Evolutionary conservation across 2,888 invertebrate genomes (phyloP), one percentile per base, ranked within the genome.

Genomic region (Merodon equestris): DNA sequence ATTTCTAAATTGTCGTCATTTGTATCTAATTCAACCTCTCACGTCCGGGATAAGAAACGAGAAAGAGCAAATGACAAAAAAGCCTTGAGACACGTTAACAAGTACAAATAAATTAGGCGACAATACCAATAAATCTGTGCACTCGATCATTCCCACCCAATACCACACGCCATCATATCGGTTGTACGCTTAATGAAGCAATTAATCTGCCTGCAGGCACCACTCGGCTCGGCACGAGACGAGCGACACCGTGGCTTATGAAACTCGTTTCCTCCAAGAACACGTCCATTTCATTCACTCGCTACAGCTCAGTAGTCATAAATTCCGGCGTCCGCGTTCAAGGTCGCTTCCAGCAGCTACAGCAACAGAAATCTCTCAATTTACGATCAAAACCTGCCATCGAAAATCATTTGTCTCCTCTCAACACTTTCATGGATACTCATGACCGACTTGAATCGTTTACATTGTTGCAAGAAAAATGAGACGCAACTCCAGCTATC

Each of bases 401-500:
- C 75, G 70, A 70, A 70, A 70, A 40, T 40, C 77, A 61, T 67
- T 71, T 34, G 76, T 71, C 64, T 60, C 67, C 61, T 40, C 40
- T n/a, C 36, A 36, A 54, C 44, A 42, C 57, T 63, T 72, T 63
- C 72, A 15, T n/a, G n/a, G n/a, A 44, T 67, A 63, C 67, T 67
- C 40, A 40, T 57, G 66, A 67, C 48, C 67, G 60, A 77, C 73
- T 73, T 47, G 38, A 58, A 36, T 73, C 73, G 67, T 77, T 77
- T 63, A 77, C 77, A 77, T 73, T 67, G 72, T 73, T 67, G 73
- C 57, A 77, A 72, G 61, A 77, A 47, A 61, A 34, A 42, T n/a
- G n/a, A n/a, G 27, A 17, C 14, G 12, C n/a, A 18, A 17, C 56
- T 48, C 64, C 67, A 36, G 60, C 47, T 57, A 53, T 68, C 73